These are phyloP conservation scores for Drosophila pegasa DNA, from an alignment of 2,888 invertebrate species.

Conservation along the genomic window DNA sequence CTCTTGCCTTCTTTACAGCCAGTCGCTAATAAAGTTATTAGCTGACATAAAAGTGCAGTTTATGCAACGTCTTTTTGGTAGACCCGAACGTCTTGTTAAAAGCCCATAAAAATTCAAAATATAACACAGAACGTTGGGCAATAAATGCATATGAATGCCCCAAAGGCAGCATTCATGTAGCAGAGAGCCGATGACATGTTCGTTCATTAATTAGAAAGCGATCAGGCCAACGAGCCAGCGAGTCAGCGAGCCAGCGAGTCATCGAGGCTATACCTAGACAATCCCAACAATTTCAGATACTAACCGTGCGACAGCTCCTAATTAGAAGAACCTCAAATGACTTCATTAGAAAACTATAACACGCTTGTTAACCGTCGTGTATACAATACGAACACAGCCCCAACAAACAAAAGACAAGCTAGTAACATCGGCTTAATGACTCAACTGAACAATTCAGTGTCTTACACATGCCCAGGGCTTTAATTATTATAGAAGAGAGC, in stretches of 20 bases:
- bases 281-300: constrained; percentile 7
- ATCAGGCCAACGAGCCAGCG: constrained; percentile 7
- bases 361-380: constrained; percentile 74
- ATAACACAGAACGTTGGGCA: constrained; percentile 59
- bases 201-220: constrained; percentile 79
- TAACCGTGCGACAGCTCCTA: constrained; percentile 62
- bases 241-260: not conserved
- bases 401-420: constrained; percentile 15
- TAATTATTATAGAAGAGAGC: constrained; percentile 63
- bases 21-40: constrained; percentile 75
- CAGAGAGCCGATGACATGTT: constrained; percentile 65
- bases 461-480: constrained; percentile 33
- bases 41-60: constrained; percentile 68
- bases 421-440: constrained; percentile 49
- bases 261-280: constrained; percentile 7
- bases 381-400: constrained; percentile 65
- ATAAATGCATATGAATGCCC: constrained; percentile 75
- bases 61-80: constrained; percentile 49
- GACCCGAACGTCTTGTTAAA: constrained; percentile 67
- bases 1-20: constrained; percentile 9
- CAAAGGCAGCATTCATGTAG: constrained; percentile 45
- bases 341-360: constrained; percentile 81
- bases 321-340: constrained; percentile 74
- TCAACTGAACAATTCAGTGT: constrained; percentile 33
- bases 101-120: constrained; percentile 72